Base-by-base conservation (phyloP, 2,797 vertebrate genomes). In the Pseudocheirus occidentalis region DNA sequence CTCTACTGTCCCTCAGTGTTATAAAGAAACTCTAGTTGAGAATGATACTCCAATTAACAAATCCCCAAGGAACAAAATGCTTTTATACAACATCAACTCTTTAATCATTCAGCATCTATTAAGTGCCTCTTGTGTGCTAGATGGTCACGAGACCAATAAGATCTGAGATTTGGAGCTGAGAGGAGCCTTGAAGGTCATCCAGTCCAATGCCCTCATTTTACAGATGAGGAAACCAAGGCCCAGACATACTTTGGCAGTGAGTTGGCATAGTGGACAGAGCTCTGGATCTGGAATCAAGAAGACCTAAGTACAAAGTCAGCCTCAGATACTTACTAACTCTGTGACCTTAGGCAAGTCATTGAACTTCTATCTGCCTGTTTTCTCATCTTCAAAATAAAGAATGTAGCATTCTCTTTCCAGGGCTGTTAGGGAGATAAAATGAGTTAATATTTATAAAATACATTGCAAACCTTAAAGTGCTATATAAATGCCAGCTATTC, bases 51-150 rank as follows among this genome's bases (percentile, higher is more conserved):
- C 73, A 87, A 87, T 27, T 46, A 87, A 87, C n/a, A 87, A 87
- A 87, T 87, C 73, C 73, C 73, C 5, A 21, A 9, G 40, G 73
- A 87, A 46, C 40, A 87, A 46, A 87, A 87, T 87, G 73, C 73
- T 87, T 87, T 87, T 87, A 87, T 87, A 87, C 40, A 46, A 87
- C 40, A 46, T 87, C 73, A 87, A 50, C 73, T 87, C 73, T 87
- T 87, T 87, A 87, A 87, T 87, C 73, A 87, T 87, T 87, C 73
- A 87, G 73, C 73, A 87, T 87, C 73, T 87, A 87, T 87, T 87
- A 87, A 46, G 40, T 87, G 73, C 73, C 73, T 87, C 73, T 87
- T 87, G 73, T 87, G 73, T 87, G 40, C 73, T 87, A 87, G 73
- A 87, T 87, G 21, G 21, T 87, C 40, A 50, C 0, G 3, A 87